Evolutionary conservation across 2,888 invertebrate genomes (phyloP), one percentile per base, ranked within the genome.

Genomic region (Campopleginae sp.): DNA sequence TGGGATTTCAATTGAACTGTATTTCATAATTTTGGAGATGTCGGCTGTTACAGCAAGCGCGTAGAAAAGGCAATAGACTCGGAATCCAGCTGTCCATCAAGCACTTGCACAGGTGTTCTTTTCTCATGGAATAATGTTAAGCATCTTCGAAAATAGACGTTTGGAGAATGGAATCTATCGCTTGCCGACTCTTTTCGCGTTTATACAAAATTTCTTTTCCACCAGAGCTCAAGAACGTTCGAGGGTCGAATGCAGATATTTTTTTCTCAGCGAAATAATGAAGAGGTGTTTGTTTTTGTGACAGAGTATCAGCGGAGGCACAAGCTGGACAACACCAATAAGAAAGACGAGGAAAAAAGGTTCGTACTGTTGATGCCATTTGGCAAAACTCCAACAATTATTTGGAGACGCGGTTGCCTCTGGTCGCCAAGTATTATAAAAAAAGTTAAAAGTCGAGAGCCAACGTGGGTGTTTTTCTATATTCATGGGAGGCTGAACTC

Each of bases 41-140:
- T 12, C 23, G 23, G 4, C 54, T 23, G 23, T 23, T 12, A 54
- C 3, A 54, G 12, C 23, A 6, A 23, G 19, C 23, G 54, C 54
- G 12, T 54, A 3, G 23, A 54, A 54, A 54, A 54, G 2, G 2
- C 54, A 54, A 54, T 54, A 23, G 23, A 23, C 54, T 23, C 10
- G 19, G 12, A 54, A 54, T 54, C 14, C 14, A 14, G 6, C 27
- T 27, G 54, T 58, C 27, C 12, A 14, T 58, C 58, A 58, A 27
- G 58, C 14, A 58, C 27, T 1, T 58, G 14, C 14, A 12, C 58
- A 27, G 23, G 54, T 54, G 23, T 54, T 54, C 54, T 54, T 54
- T 58, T 27, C 58, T 1, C 27, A 27, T 58, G 58, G 58, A 58
- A 58, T 27, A 58, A 58, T 58, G 58, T 58, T 27, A 58, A 58